Evolutionary conservation across 23 tunicate genomes (phyloP).

Genomic region (Oikopleura dioica): DNA sequence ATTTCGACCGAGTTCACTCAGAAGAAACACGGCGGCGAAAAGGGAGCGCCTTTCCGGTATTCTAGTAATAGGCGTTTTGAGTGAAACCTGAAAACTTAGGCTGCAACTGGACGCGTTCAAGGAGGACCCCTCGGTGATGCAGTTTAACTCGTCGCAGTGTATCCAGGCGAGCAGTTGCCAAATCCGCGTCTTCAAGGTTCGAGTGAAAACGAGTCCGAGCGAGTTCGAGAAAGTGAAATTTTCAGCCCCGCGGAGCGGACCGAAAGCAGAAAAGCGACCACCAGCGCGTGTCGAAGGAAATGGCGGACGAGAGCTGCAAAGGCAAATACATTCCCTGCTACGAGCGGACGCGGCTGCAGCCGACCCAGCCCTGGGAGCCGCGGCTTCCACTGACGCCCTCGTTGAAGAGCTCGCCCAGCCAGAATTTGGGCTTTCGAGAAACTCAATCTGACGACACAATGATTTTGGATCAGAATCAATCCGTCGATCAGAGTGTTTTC

Average conservation of each 20-base stretch:
- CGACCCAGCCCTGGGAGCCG: neutral
- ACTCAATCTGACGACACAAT: neutral
- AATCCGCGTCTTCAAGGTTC: neutral
- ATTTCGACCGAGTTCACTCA: constrained; percentile 85
- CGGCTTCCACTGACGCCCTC: too few species aligned
- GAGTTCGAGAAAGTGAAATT: neutral
- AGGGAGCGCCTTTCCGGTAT: constrained; percentile 86
- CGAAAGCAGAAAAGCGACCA: constrained; percentile 86
- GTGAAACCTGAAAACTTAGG: too few species aligned
- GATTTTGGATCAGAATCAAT: neutral
- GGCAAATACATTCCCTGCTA: neutral
- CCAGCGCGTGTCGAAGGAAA: constrained; percentile 54
- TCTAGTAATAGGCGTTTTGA: too few species aligned
- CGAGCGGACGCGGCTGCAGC: neutral
- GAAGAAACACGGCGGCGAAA: constrained; percentile 86
- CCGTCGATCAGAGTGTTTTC: neutral
- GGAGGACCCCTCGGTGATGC: constrained; percentile 25
- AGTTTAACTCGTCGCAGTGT: neutral
- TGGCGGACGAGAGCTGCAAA: constrained; percentile 44
- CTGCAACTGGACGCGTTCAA: constrained; percentile 68
- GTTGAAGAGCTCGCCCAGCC: too few species aligned
- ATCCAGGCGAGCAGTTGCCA: neutral
- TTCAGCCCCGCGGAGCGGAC: constrained; percentile 93
- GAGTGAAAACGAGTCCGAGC: neutral
- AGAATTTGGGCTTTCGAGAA: too few species aligned